Evolutionary conservation across 1,140 invertebrate species (phyloP), one percentile per base, ranked within the genome.

Genomic region (Drosophila murphyi): DNA sequence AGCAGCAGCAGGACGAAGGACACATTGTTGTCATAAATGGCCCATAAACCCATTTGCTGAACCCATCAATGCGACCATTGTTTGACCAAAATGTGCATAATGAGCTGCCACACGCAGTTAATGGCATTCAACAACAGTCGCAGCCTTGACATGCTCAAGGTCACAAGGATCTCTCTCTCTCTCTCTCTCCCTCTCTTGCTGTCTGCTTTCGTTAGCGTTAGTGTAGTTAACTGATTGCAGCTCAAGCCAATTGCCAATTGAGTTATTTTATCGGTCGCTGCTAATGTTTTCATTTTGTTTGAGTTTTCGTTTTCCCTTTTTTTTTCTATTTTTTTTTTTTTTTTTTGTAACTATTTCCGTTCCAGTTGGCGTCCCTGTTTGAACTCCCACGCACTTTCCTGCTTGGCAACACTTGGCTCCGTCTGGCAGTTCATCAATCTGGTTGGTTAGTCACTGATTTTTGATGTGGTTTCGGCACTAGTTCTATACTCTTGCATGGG

Each of bases 81-180:
- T 87, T 74, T 57, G 51, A 54, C 80, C 62, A 83, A 80, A 87
- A 80, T 91, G 83, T 74, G 68, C 75, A 90, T 90, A 90, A 90
- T 91, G 89, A 90, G 90, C 80, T 90, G 87, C 88, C 87, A 90
- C 87, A 90, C 87, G 89, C 87, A 91, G 88, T 91, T 90, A 91
- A 90, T 90, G 80, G 69, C 55, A 20, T 28, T 29, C 51, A 55
- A 47, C 50, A 4, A 43, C 29, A 63, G 20, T 20, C 20, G 20
- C 34, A 74, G 67, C 83, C 83, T 88, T 88, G 83, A 88, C 65
- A 59, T 56, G 47, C 31, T 4, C 79, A 90, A 87, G 87, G 87
- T 78, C 79, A 57, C 29, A 48, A 61, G 34, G 41, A 39, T 70
- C 57, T 10, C 29, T 6, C 6, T 43, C 47, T 41, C 12, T 2